Evolutionary conservation across 2,797 vertebrate species (phyloP), one percentile per base, ranked within the genome.

Genomic region (Sebastes baramenuke): DNA sequence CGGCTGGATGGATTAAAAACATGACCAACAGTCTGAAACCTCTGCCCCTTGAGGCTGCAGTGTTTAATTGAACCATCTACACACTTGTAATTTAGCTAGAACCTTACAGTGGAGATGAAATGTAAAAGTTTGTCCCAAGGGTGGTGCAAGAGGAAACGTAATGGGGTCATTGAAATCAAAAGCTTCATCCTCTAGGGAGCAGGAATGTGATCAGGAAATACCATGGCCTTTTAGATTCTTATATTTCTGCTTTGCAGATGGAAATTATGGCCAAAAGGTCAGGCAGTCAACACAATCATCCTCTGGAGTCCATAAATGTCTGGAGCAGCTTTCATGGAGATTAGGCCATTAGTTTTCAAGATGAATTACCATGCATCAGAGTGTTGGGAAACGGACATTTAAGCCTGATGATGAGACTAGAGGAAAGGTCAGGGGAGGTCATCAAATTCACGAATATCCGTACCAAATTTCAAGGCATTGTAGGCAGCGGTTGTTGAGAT

Each of bases 11-110:
- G 74, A 80, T 82, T 64, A 71, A 74, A 30, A 38, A 36, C 70
- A 38, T 3, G 49, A 70, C 67, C 58, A n/a, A 3, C 72, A 22
- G 72, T 58, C 65, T 80, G 61, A 80, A 80, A 77, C 64, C 29
- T 61, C 13, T 4, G 12, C 59, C 32, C 22, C 18, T 27, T 13
- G 27, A 74, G 82, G 59, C 42, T 38, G 5, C 25, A 12, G 16
- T 12, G 71, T 13, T 58, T 32, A 27, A 38, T 7, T 54, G 8
- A 78, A 67, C n/a, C 13, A 55, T 5, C 18, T 6, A 8, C 46
- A 61, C 27, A 4, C 38, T 78, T 18, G 1, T 42, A 18, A 60
- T 61, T 64, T 46, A 34, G n/a, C 36, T 30, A n/a, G 3, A 24
- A 24, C 12, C 14, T 8, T 8, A 24, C 4, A 5, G 24, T 55